phyloP scores from a whole-genome alignment of 2,888 invertebrate genomes.

The Tetragnatha montana region DNA sequence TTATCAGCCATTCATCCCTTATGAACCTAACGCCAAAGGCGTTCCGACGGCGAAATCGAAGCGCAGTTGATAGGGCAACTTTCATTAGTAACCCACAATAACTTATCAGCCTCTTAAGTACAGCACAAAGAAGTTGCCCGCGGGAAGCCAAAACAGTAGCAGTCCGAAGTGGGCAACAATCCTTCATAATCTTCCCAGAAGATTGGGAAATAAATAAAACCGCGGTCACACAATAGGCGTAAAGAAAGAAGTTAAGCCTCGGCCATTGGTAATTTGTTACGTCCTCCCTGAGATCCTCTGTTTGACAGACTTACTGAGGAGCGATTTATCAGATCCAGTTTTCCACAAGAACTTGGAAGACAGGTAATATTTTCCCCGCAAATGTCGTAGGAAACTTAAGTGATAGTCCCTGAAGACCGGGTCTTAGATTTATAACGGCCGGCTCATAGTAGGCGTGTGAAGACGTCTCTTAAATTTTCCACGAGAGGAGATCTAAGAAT shows the following conservation, averaged over 20 bases:
- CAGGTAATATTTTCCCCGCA: conserved; percentile 60
- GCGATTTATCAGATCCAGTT: conserved; percentile 56
- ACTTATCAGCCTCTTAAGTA: not conserved
- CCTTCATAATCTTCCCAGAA: conserved; percentile 40
- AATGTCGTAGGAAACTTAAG: conserved; percentile 55
- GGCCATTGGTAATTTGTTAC: conserved; percentile 43
- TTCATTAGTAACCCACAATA: not conserved
- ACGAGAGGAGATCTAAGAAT: not conserved
- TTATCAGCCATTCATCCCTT: too few relatives aligned
- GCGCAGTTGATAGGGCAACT: not conserved
- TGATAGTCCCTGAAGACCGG: conserved; percentile 48
- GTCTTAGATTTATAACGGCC: conserved; percentile 38
- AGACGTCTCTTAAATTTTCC: conserved; percentile 20
- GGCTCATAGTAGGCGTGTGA: conserved; percentile 12
- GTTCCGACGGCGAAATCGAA: too few relatives aligned
- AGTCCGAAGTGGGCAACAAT: conserved; percentile 30
- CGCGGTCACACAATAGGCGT: conserved; percentile 40
- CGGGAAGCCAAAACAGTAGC: conserved; percentile 9
- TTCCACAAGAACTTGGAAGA: conserved; percentile 57
- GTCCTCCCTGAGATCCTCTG: conserved; percentile 42
- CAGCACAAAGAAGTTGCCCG: not conserved
- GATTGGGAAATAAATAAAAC: conserved; percentile 60
- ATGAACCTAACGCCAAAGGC: too few relatives aligned
- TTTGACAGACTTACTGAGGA: conserved; percentile 56
- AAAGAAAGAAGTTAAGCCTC: conserved; percentile 42